Conservation (phyloP, 2,797 vertebrate genomes). For the Myioborus miniatus region DNA sequence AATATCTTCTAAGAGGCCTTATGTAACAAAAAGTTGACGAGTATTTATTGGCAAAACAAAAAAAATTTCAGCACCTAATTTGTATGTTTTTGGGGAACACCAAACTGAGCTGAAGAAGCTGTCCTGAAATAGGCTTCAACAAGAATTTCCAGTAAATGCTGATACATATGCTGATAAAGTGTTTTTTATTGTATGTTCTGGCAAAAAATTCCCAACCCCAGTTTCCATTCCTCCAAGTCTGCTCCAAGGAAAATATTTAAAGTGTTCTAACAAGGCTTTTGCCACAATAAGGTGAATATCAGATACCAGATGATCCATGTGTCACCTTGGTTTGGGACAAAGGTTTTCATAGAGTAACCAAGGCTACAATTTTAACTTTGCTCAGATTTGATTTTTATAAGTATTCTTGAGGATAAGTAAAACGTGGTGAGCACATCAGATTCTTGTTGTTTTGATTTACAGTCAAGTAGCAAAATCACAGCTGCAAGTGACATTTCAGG, state of each 20-base stretch:
- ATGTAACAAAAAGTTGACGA: neutral
- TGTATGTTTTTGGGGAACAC: neutral
- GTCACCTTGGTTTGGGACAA: neutral
- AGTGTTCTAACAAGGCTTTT: neutral
- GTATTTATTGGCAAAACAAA: neutral
- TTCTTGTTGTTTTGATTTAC: neutral
- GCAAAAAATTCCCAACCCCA: neutral
- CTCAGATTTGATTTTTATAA: neutral
- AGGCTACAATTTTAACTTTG: neutral
- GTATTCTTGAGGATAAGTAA: neutral
- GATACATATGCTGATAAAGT: fast-evolving
- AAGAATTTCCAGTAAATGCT: neutral
- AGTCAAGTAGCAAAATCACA: neutral
- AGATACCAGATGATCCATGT: neutral
- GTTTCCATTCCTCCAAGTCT: no score
- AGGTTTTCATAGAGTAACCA: neutral
- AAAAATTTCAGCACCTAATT: neutral
- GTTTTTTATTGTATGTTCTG: neutral
- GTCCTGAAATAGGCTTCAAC: neutral
- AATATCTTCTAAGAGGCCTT: neutral
- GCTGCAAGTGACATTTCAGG: neutral
- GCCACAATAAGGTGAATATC: neutral
- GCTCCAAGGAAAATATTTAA: neutral
- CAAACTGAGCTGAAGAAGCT: neutral
- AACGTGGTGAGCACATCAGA: neutral